A percentile compares a stretch with the other conserved stretches of the same genome.
Conservation (phyloP, 2,113 vertebrate genomes). For the Pituophis catenifer region DNA sequence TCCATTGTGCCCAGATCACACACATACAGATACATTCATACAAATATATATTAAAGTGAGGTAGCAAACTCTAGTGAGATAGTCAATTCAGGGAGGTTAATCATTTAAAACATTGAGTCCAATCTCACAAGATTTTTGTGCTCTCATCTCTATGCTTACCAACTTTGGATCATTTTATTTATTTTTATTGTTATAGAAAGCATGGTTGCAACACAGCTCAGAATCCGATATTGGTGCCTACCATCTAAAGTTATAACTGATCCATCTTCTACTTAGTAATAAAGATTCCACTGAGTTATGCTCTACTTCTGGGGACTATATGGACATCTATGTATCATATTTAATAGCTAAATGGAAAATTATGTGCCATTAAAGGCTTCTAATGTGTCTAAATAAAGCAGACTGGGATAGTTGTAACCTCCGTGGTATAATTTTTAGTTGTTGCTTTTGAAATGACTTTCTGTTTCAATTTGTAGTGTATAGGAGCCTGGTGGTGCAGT, state of each 20-base stretch:
- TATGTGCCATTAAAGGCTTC: background rate
- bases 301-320: background rate
- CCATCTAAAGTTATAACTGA: background rate
- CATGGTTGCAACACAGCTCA: background rate
- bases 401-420: background rate
- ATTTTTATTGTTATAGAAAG: background rate
- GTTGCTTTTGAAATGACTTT: conserved; percentile 10
- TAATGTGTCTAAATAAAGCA: background rate
- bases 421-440: background rate
- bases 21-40: background rate
- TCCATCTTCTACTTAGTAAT: background rate
- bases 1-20: background rate
- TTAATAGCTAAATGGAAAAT: background rate
- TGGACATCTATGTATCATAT: background rate
- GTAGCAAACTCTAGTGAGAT: background rate
- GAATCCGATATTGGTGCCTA: background rate
- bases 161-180: background rate
- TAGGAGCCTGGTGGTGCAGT: background rate
- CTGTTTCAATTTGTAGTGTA: conserved; percentile 2
- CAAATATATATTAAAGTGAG: background rate
- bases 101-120: background rate
- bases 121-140: background rate
- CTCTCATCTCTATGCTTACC: background rate
- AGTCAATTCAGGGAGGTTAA: background rate
- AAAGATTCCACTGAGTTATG: background rate